A percentile compares a stretch with the other conserved stretches of the same genome.
Evolutionary conservation across 1,140 invertebrate species (phyloP).

Genomic region (Drosophila prosaltans): DNA sequence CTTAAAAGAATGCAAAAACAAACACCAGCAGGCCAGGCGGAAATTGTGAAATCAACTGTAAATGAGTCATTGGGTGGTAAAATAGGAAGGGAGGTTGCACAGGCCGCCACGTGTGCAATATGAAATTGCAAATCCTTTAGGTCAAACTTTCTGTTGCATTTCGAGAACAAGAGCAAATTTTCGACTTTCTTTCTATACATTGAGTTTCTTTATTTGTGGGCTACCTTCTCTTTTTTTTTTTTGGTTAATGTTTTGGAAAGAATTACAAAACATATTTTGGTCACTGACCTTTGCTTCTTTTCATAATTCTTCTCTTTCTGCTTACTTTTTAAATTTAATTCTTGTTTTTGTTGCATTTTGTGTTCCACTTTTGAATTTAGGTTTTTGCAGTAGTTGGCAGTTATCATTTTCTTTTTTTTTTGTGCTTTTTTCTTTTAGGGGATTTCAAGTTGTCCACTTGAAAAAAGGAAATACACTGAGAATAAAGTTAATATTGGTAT

Average conservation of each 20-base stretch:
- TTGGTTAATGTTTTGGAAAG: constrained; percentile 45
- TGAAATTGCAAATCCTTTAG: constrained; percentile 2
- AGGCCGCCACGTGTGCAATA: constrained; percentile 10
- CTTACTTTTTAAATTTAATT: constrained; percentile 44
- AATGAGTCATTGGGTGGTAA: not conserved
- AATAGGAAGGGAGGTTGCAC: not conserved
- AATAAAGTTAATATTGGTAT: not conserved
- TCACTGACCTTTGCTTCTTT: constrained; percentile 62
- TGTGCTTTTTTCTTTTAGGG: not conserved
- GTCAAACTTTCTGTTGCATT: constrained; percentile 10
- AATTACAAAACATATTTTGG: constrained; percentile 68
- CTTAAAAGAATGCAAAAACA: constrained; percentile 42
- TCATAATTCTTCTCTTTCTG: constrained; percentile 38
- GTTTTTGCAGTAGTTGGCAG: constrained; percentile 53
- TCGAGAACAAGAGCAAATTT: constrained; percentile 4
- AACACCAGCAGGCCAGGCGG: constrained; percentile 32
- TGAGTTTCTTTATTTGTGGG: constrained; percentile 31
- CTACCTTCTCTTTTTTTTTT: constrained; percentile 46
- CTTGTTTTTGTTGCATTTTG: constrained; percentile 45
- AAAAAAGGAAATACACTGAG: constrained; percentile 22
- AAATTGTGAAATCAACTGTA: constrained; percentile 50
- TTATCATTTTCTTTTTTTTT: constrained; percentile 24
- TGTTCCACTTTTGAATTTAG: constrained; percentile 63
- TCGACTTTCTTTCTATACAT: not conserved
- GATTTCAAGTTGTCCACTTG: constrained; percentile 40